Conservation (phyloP, 1,140 invertebrate species). For the Oreohelix idahoensis region DNA sequence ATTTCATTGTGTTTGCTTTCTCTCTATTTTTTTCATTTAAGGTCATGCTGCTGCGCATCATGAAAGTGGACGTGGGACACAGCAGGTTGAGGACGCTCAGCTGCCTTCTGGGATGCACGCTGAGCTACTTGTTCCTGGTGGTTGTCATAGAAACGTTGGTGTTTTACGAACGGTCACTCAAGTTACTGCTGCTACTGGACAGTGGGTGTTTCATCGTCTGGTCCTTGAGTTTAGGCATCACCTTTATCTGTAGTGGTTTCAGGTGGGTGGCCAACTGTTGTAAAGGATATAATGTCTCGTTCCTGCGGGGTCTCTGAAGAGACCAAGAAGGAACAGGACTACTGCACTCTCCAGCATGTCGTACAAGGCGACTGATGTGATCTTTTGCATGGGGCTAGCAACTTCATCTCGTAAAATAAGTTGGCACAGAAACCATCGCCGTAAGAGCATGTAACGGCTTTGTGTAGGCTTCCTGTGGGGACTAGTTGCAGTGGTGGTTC, state of each 20-base stretch:
- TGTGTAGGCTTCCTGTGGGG: too few relatives aligned
- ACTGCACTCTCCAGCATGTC: too few relatives aligned
- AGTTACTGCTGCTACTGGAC: conserved; percentile 40
- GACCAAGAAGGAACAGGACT: too few relatives aligned
- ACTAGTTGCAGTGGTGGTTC: too few relatives aligned
- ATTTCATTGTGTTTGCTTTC: neutral
- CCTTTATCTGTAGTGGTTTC: conserved; percentile 46
- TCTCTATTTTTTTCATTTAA: neutral
- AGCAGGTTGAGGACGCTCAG: conserved; percentile 37
- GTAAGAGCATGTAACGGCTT: too few relatives aligned
- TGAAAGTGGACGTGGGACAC: conserved; percentile 39
- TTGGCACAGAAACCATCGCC: too few relatives aligned
- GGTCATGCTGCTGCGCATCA: conserved; percentile 40
- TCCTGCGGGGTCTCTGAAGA: too few relatives aligned
- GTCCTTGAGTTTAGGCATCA: conserved; percentile 39
- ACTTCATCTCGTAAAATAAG: too few relatives aligned
- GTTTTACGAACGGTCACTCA: conserved; percentile 32
- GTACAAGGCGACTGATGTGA: too few relatives aligned
- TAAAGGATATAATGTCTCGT: too few relatives aligned
- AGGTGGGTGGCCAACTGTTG: neutral
- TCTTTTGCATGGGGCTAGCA: too few relatives aligned
- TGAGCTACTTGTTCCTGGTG: conserved; percentile 38
- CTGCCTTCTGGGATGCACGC: conserved; percentile 35
- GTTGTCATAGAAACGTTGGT: conserved; percentile 41
- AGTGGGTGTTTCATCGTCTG: conserved; percentile 44